phyloP scores from a whole-genome alignment of 2,797 vertebrate species.

The Ataeniobius toweri region DNA sequence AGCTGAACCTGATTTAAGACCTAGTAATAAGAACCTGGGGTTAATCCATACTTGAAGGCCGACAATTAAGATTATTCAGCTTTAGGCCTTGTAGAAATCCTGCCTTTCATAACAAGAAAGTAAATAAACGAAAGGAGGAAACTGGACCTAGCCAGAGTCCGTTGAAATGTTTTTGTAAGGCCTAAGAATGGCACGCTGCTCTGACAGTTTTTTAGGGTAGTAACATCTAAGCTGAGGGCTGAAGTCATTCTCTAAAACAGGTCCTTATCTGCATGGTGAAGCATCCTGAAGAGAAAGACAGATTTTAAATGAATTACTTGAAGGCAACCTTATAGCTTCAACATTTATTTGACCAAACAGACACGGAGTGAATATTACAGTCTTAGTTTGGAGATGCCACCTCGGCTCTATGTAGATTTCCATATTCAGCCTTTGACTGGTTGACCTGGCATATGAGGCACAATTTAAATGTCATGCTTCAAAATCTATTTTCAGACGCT shows the following conservation, averaged over 20 bases:
- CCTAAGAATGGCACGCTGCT: no score
- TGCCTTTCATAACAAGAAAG: no score
- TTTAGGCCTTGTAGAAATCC: no score
- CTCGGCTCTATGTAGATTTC: not conserved
- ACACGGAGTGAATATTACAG: not conserved
- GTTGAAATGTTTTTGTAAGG: no score
- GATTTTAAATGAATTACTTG: not conserved
- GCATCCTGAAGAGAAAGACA: not conserved
- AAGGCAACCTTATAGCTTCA: not conserved
- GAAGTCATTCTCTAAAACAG: not conserved
- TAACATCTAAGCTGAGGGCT: not conserved
- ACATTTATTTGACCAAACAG: not conserved
- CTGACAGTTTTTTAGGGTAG: no score
- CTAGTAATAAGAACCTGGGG: no score
- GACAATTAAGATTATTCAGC: no score
- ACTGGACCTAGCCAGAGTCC: no score
- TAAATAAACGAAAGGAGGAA: no score
- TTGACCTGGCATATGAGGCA: not conserved
- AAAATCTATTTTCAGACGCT: not conserved
- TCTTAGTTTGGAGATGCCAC: not conserved
- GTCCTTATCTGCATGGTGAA: not conserved
- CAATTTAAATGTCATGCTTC: not conserved
- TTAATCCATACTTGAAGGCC: no score
- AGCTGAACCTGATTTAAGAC: no score
- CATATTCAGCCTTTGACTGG: not conserved